Conservation (phyloP, 1,140 invertebrate species). For the Sarcophaga bullata region DNA sequence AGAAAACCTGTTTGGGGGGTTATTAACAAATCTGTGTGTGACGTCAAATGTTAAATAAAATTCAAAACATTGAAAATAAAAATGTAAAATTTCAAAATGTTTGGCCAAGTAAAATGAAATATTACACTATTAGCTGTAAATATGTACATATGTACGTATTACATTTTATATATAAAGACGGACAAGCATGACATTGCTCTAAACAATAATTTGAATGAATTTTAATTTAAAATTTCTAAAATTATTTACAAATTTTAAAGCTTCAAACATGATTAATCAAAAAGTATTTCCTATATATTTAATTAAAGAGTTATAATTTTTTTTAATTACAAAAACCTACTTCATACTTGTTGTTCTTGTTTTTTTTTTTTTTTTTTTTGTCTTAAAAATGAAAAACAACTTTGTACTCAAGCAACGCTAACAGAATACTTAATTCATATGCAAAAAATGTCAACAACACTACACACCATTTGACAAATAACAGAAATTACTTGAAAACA, state of each 20-base stretch:
- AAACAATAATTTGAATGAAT: too few relatives aligned
- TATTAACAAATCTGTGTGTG: background rate
- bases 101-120: background rate
- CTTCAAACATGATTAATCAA: background rate
- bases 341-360: too few relatives aligned
- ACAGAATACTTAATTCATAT: conserved; percentile 12
- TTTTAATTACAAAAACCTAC: background rate
- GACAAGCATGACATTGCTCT: too few relatives aligned
- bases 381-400: too few relatives aligned
- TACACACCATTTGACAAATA: background rate
- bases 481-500: background rate
- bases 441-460: background rate
- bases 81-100: background rate
- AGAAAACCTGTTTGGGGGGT: too few relatives aligned
- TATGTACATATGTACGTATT: background rate
- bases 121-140: background rate
- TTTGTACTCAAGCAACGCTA: background rate
- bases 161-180: too few relatives aligned
- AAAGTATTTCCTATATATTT: background rate
- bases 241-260: too few relatives aligned
- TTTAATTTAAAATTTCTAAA: too few relatives aligned
- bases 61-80: background rate
- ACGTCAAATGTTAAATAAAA: background rate
- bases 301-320: background rate
- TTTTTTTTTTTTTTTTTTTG: too few relatives aligned